Conservation (phyloP, 2,797 vertebrate species). For the Lemur catta region DNA sequence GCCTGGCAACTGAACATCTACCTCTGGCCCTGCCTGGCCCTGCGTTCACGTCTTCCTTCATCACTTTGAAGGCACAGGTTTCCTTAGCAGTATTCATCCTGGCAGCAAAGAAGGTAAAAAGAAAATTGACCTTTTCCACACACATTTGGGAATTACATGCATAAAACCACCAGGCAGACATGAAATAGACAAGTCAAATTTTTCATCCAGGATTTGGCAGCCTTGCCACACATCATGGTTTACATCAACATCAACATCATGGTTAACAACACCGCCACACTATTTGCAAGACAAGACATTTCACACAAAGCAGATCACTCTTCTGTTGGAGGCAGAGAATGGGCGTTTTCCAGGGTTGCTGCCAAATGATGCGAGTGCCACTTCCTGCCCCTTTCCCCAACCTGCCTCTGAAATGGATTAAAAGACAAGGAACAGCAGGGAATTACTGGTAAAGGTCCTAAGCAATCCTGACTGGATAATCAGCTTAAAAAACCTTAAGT, state of each 20-base stretch:
- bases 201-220: conserved; percentile 48
- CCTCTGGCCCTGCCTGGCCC: neutral
- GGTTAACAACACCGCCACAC: neutral
- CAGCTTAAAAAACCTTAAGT: neutral
- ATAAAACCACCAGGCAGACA: conserved; percentile 38
- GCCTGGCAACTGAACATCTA: neutral
- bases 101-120: neutral
- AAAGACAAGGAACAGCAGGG: neutral
- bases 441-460: neutral
- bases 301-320: neutral
- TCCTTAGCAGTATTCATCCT: neutral
- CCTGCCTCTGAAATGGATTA: neutral
- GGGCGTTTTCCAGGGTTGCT: neutral
- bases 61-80: neutral
- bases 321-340: neutral
- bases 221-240: neutral
- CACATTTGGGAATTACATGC: conserved; percentile 36
- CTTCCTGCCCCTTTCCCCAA: neutral
- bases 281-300: conserved; percentile 9
- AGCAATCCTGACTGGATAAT: neutral
- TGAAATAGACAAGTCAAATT: conserved; percentile 42
- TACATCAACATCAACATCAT: neutral
- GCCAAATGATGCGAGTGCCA: neutral
- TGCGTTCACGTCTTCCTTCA: neutral
- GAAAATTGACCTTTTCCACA: neutral